Conservation (phyloP, 2,888 invertebrate species). For the Elysia crispata region DNA sequence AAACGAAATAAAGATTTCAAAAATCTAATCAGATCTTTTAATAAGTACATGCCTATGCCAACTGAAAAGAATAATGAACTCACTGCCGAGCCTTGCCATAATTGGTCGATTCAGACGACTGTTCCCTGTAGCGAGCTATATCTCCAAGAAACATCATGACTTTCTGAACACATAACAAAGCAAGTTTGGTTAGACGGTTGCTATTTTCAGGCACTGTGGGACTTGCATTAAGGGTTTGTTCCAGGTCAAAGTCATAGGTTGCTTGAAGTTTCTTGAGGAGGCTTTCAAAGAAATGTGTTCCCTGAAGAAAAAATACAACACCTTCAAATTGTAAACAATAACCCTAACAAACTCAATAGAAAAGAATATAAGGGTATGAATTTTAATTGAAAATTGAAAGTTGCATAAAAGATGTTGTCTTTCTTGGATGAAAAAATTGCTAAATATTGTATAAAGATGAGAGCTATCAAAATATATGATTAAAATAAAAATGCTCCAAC, state of each 20-base stretch:
- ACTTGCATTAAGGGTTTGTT: constrained; percentile 72
- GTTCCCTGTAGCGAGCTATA: constrained; percentile 92
- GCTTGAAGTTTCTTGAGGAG: constrained; percentile 86
- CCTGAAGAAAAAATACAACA: constrained; percentile 73
- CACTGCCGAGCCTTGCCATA: constrained; percentile 87
- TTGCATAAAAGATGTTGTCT: no score
- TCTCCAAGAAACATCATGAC: constrained; percentile 93
- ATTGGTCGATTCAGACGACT: constrained; percentile 88
- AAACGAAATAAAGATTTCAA: not conserved
- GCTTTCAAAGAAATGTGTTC: constrained; percentile 84
- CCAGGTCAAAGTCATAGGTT: constrained; percentile 85
- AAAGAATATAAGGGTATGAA: not conserved
- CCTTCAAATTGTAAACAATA: no score
- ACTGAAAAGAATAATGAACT: constrained; percentile 36
- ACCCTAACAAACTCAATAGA: not conserved
- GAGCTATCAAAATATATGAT: no score
- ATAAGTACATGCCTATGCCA: no score
- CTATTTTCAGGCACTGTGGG: constrained; percentile 78
- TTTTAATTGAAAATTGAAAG: no score
- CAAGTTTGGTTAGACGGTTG: constrained; percentile 84
- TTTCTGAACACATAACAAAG: constrained; percentile 91
- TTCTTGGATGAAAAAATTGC: no score
- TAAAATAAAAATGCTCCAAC: no score
- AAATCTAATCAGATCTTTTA: no score
- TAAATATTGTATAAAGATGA: no score